Conservation (phyloP, 2,797 vertebrate species). For the Gallinago stenura region DNA sequence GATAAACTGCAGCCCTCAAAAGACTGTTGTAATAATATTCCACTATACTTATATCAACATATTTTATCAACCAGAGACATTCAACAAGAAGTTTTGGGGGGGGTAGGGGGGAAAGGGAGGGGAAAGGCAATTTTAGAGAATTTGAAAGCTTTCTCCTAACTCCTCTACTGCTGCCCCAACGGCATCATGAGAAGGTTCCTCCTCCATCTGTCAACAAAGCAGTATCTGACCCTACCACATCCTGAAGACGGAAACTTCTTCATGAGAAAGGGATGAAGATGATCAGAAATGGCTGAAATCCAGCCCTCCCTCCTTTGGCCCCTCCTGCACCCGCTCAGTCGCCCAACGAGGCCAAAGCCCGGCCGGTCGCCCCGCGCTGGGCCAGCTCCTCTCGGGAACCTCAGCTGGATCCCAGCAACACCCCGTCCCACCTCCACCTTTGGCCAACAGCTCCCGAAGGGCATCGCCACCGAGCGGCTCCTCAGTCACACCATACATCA, state of each 20-base stretch:
- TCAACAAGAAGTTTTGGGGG: neutral
- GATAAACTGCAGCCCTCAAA: conserved; percentile 27
- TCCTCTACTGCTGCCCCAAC: neutral
- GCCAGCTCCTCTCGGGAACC: fast-evolving
- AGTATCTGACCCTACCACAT: fast-evolving
- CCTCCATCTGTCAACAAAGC: neutral
- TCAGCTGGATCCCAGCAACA: neutral
- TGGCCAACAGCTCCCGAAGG: neutral
- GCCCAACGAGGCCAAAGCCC: neutral
- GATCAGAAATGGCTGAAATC: fast-evolving
- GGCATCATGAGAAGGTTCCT: neutral
- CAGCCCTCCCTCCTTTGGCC: fast-evolving
- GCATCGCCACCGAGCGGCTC: neutral
- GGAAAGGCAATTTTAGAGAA: neutral
- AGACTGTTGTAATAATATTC: conserved; percentile 32
- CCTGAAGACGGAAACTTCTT: fast-evolving
- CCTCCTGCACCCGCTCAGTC: neutral
- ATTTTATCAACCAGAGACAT: neutral
- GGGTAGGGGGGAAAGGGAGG: too few species aligned
- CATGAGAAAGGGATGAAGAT: fast-evolving
- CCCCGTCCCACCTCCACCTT: fast-evolving
- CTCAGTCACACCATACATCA: neutral
- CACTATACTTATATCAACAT: neutral
- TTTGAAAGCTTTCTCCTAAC: neutral
- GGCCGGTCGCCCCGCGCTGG: fast-evolving